Evolutionary conservation across 2,797 vertebrate species (phyloP), one percentile per base, ranked within the genome.

Genomic region (Phoebastria nigripes): DNA sequence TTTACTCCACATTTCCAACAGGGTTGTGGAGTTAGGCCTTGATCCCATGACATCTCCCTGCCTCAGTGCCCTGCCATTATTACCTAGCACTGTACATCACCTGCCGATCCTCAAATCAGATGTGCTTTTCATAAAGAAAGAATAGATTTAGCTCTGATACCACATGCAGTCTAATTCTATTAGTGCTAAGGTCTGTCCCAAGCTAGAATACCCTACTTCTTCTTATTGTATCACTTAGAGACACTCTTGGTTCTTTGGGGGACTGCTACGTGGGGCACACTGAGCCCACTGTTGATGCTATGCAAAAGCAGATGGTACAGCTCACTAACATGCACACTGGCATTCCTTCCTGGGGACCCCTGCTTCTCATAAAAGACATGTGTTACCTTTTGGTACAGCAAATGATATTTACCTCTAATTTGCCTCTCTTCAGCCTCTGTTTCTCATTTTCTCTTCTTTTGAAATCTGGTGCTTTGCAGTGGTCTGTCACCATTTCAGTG

Each of bases 191-290:
- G 28, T 49, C 41, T 51, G 29, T 25, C 16, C 15, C 41, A 65
- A 58, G 39, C 28, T 47, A 35, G 16, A 47, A 42, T 3, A 63
- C 17, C 19, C 18, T 15, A 20, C 61, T 88, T 71, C 35, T 66
- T 81, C 41, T 41, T 15, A 5, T 5, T 33, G 7, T 31, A 46
- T 70, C 28, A 31, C 28, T 17, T 28, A 22, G 8, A 81, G 5
- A 42, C 17, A 42, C 6, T 8, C 21, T 54, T 0, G 1, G 22
- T 41, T 82, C 41, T 73, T 15, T 55, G 41, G 9, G 10, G 16
- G 11, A 74, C 26, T 1, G 4, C 52, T 61, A 5, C 0, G 0
- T 22, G 6, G 1, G 3, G 18, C 0, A 3, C 33, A 20, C 29
- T n/a, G 15, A 73, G 35, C 41, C 11, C 41, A 49, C 12, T 14